Percentiles rank a stretch among this genome's conserved stretches.
These are phyloP conservation scores for Drosophila parvula DNA, from an alignment of 1,140 invertebrate genomes.

Conservation along the genomic window DNA sequence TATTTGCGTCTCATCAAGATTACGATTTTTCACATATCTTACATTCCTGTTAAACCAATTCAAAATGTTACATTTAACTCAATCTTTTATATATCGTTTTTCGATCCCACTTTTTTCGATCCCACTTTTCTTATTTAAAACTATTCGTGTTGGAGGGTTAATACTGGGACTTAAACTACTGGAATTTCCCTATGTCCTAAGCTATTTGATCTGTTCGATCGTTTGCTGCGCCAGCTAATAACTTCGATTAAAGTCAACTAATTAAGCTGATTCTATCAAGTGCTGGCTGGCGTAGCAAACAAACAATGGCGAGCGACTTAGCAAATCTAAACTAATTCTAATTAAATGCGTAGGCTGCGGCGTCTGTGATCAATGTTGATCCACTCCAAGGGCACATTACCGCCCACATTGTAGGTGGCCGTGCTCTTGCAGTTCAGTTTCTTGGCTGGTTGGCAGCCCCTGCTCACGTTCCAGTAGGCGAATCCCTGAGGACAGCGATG, in stretches of 20 bases:
- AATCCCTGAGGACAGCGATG: constrained; percentile 91
- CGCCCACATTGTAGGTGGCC: constrained; percentile 61
- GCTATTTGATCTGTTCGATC: constrained; percentile 45
- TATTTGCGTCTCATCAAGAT: not conserved
- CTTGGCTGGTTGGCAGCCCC: constrained; percentile 87
- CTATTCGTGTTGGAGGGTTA: constrained; percentile 17
- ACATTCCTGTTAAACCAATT: not conserved
- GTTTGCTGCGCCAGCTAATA: constrained; percentile 62
- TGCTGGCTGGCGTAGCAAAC: constrained; percentile 70
- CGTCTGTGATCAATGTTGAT: constrained; percentile 79
- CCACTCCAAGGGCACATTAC: constrained; percentile 78
- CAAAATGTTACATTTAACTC: not conserved
- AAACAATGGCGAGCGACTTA: constrained; percentile 49
- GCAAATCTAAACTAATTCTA: constrained; percentile 50
- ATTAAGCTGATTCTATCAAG: not conserved
- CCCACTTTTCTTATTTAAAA: not conserved
- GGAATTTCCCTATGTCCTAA: constrained; percentile 67
- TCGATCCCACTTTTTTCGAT: not conserved
- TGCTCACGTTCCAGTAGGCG: constrained; percentile 90
- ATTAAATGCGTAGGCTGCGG: constrained; percentile 75
- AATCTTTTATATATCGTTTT: not conserved
- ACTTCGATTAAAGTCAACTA: not conserved
- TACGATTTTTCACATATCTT: not conserved
- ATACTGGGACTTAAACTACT: constrained; percentile 45
- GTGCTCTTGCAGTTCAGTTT: constrained; percentile 68